Evolutionary conservation across 2,888 invertebrate genomes (phyloP).

Genomic region (Noctua fimbriata): DNA sequence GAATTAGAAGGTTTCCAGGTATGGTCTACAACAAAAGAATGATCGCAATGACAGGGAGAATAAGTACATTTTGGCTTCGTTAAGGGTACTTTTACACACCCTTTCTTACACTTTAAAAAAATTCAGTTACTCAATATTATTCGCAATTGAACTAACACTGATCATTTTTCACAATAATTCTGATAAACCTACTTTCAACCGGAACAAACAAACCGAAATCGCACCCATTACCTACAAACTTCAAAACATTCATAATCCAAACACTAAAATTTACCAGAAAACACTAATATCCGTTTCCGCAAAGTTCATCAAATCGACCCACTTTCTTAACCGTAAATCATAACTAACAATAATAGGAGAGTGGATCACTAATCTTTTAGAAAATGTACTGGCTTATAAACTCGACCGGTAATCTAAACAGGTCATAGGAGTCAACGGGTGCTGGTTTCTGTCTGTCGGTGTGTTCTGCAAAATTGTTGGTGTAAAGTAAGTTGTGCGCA

Average conservation of each 20-base stretch:
- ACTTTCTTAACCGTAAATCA: constrained; percentile 66
- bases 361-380: constrained; percentile 43
- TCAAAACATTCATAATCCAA: constrained; percentile 47
- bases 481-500: constrained; percentile 44
- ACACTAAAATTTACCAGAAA: constrained; percentile 51
- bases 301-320: constrained; percentile 61
- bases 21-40: no score
- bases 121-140: neutral
- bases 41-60: no score
- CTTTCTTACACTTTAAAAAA: no score
- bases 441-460: constrained; percentile 79
- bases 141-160: neutral
- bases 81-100: no score
- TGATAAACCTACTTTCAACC: constrained; percentile 18
- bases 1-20: no score
- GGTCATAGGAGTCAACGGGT: constrained; percentile 63
- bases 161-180: neutral
- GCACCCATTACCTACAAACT: constrained; percentile 39
- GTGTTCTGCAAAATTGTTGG: constrained; percentile 66
- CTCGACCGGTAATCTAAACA: constrained; percentile 67
- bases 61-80: no score
- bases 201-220: constrained; percentile 48
- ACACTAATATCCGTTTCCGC: constrained; percentile 63
- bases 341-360: constrained; percentile 55
- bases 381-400: constrained; percentile 58